Evolutionary conservation across 1,140 invertebrate genomes (phyloP), one percentile per base, ranked within the genome.

Genomic region (Heliconius eleuchia): DNA sequence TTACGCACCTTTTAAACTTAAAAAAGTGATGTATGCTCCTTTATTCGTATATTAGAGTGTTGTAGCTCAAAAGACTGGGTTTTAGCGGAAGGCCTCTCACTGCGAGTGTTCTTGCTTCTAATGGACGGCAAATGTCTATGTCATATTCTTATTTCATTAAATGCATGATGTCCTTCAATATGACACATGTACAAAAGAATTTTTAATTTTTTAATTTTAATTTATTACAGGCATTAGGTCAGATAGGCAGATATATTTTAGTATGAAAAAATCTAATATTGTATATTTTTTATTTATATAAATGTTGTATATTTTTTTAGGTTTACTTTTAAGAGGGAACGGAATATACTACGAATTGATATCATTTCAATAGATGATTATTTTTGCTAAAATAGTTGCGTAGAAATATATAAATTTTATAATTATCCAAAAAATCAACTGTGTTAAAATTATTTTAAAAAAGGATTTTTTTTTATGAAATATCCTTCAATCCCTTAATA

Each of bases 121-220:
- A 80, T 80, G 79, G 75, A 77, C 71, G 60, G 55, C 46, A 80
- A 76, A 80, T 80, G 79, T 80, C 75, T 77, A 42, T 80, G 73
- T 77, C 70, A 76, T 30, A 57, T 80, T 52, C 74, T 80, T 80
- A 80, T 76, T 76, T 75, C 71, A 77, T 77, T 74, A 78, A 34
- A 77, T 57, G 55, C 76, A 80, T 55, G n/a, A 77, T 30, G 27
- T 66, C 73, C 66, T 55, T 76, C 73, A 77, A 2, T 73, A 34
- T 23, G 18, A 72, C 71, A 72, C 71, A 72, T 72, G 16, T 72
- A 42, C 19, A 19, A 7, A n/a, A 23, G 23, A 13, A 19, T 39
- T 71, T 37, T n/a, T 37, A 18, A 37, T 13, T 39, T 39, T 39
- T 72, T 39, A n/a, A 72, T 39, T 39, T 72, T 72, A 72, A 72